Evolutionary conservation across 2,888 invertebrate species (phyloP).

Genomic region (Tricholauxania praeusta): DNA sequence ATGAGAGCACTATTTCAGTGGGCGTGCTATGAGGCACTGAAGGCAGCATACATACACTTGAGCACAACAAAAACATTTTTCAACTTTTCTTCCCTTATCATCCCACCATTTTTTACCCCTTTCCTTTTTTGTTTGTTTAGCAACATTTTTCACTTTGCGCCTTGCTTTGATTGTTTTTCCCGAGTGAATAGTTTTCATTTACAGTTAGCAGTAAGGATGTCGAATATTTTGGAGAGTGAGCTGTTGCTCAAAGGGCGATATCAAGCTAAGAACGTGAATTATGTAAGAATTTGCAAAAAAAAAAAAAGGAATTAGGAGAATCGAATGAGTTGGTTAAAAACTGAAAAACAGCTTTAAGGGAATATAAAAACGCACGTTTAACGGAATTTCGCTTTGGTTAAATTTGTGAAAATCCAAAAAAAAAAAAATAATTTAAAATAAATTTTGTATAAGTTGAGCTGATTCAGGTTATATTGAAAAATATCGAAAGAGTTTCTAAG

Average conservation of each 20-base stretch:
- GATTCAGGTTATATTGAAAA: no score
- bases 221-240: neutral
- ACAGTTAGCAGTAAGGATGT: neutral
- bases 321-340: neutral
- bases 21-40: no score
- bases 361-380: no score
- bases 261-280: neutral
- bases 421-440: neutral
- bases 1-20: no score
- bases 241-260: neutral
- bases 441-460: no score
- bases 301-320: neutral
- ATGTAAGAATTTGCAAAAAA: neutral
- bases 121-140: neutral
- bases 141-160: neutral
- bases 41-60: no score
- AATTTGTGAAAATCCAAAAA: neutral
- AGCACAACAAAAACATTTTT: no score
- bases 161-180: constrained; percentile 13
- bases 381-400: no score
- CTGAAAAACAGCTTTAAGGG: no score
- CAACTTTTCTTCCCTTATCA: no score
- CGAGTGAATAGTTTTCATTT: constrained; percentile 22
- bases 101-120: neutral
- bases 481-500: no score